Conservation (phyloP, 1,140 invertebrate genomes). For the Papilio dardanus region DNA sequence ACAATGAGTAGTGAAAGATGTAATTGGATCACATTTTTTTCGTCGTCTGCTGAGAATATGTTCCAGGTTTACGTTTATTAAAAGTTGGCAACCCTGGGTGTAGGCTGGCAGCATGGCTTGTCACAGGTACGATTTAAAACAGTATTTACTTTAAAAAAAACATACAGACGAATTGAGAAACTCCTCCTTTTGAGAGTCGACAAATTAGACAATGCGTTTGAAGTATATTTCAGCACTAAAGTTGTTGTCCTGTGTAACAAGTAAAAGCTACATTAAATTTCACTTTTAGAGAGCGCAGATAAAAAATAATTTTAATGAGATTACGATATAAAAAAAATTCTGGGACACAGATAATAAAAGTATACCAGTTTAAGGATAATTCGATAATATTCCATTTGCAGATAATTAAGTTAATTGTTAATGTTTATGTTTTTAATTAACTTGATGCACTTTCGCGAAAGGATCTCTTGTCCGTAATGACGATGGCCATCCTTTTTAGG, state of each 20-base stretch:
- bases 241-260: not conserved
- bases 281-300: not conserved
- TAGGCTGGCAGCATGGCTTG: not conserved
- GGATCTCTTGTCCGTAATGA: conserved; percentile 28
- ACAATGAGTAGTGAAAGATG: too few relatives aligned
- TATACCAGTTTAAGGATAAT: conserved; percentile 20
- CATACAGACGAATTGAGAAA: too few relatives aligned
- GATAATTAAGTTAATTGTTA: conserved; percentile 47
- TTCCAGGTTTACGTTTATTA: too few relatives aligned
- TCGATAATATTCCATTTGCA: conserved; percentile 42
- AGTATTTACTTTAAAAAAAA: too few relatives aligned
- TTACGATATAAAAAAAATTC: conserved; percentile 14
- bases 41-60: too few relatives aligned
- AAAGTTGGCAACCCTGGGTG: not conserved
- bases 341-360: not conserved
- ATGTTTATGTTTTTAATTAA: conserved; percentile 45
- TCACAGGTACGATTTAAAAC: not conserved
- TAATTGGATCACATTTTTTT: too few relatives aligned
- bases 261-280: conserved; percentile 22
- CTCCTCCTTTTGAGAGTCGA: too few relatives aligned
- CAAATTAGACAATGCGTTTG: too few relatives aligned
- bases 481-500: conserved; percentile 23
- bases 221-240: not conserved
- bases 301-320: conserved; percentile 28
- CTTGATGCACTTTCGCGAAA: conserved; percentile 31